Conservation (phyloP, 2,113 vertebrate species). For the Xyliphius kryptos region DNA sequence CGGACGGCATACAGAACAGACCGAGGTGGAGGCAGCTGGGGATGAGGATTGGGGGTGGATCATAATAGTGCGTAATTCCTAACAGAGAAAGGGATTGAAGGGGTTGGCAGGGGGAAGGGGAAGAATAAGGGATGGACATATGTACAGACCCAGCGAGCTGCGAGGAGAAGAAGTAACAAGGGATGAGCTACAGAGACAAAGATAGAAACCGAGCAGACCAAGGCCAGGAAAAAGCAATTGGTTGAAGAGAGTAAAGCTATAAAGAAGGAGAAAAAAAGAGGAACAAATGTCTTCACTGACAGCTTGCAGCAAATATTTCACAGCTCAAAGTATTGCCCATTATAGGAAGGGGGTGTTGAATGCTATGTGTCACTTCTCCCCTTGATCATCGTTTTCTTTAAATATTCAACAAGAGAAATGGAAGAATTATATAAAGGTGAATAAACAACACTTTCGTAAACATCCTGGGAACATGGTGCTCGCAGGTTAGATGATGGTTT, state of each 20-base stretch:
- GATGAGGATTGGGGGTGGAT: conserved; percentile 29
- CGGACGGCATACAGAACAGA: conserved; percentile 14
- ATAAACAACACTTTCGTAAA: too few species aligned
- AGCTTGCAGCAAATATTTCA: conserved; percentile 26
- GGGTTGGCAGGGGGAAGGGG: conserved; percentile 21
- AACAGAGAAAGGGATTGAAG: conserved; percentile 20
- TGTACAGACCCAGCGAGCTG: conserved; percentile 30
- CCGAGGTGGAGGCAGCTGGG: conserved; percentile 13
- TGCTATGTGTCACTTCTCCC: neutral
- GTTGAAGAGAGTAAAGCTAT: neutral
- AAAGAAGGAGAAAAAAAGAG: conserved; percentile 5
- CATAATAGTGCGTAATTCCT: conserved; percentile 37
- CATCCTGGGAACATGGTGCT: too few species aligned
- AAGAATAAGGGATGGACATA: conserved; percentile 16
- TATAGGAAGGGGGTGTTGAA: neutral
- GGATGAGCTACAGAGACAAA: conserved; percentile 13
- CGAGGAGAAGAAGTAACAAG: conserved; percentile 19
- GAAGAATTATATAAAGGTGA: too few species aligned
- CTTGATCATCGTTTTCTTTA: neutral
- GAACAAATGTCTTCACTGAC: conserved; percentile 22
- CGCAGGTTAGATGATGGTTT: too few species aligned
- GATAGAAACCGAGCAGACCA: conserved; percentile 19
- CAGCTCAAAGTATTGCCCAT: conserved; percentile 35
- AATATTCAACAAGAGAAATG: neutral
- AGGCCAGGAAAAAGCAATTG: conserved; percentile 1